A percentile compares a stretch with the other conserved stretches of the same genome.
These are phyloP conservation scores for Gymnobelideus leadbeateri DNA, from an alignment of 2,113 vertebrate species.

Conservation along the genomic window DNA sequence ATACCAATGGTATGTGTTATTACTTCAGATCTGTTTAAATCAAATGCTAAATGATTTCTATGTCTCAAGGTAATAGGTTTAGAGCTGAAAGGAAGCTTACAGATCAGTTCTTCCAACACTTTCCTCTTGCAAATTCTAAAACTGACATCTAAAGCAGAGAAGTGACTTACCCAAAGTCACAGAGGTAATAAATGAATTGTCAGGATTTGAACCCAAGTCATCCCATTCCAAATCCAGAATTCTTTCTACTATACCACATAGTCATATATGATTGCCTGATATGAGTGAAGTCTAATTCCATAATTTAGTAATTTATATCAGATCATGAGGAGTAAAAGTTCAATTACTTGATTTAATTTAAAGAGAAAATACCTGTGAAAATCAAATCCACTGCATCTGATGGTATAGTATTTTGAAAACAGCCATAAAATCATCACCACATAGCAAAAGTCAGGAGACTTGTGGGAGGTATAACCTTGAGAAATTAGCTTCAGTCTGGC, in stretches of 20 bases:
- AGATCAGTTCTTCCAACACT: neutral
- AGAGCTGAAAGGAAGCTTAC: neutral
- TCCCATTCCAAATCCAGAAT: neutral
- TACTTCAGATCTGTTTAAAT: conserved; percentile 31
- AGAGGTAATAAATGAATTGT: neutral
- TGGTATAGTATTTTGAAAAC: conserved; percentile 16
- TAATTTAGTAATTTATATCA: neutral
- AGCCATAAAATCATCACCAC: neutral
- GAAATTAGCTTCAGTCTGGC: neutral
- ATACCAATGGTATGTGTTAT: neutral
- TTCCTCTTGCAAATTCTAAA: neutral
- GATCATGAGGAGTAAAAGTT: neutral
- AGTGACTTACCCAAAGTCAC: neutral
- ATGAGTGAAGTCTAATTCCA: neutral
- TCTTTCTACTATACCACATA: neutral
- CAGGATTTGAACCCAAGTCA: neutral
- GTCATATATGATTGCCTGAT: neutral
- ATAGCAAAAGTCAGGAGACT: neutral
- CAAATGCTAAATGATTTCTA: conserved; percentile 29
- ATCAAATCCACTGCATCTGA: neutral
- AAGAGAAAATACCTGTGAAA: conserved; percentile 14
- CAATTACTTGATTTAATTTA: neutral
- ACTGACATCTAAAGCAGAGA: neutral
- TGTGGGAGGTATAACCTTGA: neutral
- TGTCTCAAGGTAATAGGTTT: neutral